phyloP scores from a whole-genome alignment of 92 coral and sea anemone genomes.

The Micromussa lordhowensis region DNA sequence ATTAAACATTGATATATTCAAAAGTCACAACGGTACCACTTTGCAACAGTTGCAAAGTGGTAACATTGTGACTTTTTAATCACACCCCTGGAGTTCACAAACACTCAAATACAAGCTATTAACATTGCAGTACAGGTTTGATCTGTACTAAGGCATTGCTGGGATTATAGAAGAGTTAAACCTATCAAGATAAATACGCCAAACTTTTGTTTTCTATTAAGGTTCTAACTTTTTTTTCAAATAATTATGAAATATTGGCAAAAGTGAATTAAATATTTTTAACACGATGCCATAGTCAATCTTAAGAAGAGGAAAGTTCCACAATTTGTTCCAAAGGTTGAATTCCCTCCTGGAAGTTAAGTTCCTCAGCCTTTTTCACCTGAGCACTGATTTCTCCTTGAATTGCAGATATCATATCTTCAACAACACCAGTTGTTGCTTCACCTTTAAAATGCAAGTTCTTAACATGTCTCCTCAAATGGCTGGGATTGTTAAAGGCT shows the following conservation, averaged over 20 bases:
- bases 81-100: too few species aligned
- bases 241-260: neutral
- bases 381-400: conserved; percentile 35
- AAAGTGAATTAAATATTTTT: neutral
- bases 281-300: neutral
- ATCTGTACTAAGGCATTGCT: neutral
- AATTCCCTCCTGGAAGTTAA: neutral
- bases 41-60: too few species aligned
- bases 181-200: neutral
- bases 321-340: neutral
- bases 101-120: neutral
- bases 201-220: neutral
- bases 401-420: conserved; percentile 55
- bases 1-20: too few species aligned
- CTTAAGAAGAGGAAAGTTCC: neutral
- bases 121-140: neutral
- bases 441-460: conserved; percentile 90
- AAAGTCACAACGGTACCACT: too few species aligned
- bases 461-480: conserved; percentile 91
- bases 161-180: neutral
- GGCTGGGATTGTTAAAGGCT: conserved; percentile 98
- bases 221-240: neutral
- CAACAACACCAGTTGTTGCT: conserved; percentile 42
- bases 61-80: too few species aligned
- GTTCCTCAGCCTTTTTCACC: neutral